A percentile compares a stretch with the other conserved stretches of the same genome.
Evolutionary conservation across 2,888 invertebrate species (phyloP).

Genomic region (Eurytoma adleriae): DNA sequence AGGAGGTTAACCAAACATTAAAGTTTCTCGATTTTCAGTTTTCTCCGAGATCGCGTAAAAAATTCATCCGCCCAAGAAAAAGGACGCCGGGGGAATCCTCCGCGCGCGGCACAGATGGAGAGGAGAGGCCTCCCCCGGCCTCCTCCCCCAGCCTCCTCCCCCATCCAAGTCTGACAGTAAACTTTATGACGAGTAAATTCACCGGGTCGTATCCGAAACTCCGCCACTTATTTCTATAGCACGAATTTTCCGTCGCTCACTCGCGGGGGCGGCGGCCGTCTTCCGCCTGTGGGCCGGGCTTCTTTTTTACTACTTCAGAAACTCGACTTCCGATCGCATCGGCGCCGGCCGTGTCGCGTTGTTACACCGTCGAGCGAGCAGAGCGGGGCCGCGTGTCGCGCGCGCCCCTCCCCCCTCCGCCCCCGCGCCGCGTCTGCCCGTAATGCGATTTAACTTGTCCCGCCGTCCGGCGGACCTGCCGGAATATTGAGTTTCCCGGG

Average conservation of each 20-base stretch:
- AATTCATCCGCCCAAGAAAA: conserved; percentile 17
- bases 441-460: conserved; percentile 57
- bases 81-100: not conserved
- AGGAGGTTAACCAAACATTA: not conserved
- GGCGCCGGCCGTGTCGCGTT: conserved; percentile 21
- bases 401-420: conserved; percentile 2
- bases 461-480: conserved; percentile 30
- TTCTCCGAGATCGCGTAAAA: not conserved
- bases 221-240: not conserved
- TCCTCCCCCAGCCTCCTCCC: not conserved
- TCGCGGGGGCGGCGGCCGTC: not conserved
- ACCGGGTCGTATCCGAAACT: not conserved
- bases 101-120: no score
- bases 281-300: no score
- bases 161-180: not conserved
- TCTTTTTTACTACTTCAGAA: conserved; percentile 17
- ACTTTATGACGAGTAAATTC: conserved; percentile 32
- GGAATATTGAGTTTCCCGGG: conserved; percentile 54
- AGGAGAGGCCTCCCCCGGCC: not conserved
- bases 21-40: not conserved
- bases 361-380: not conserved
- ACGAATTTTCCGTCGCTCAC: conserved; percentile 1
- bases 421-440: conserved; percentile 1
- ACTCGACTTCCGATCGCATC: conserved; percentile 41
- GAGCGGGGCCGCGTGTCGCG: conserved; percentile 29